A percentile compares a stretch with the other conserved stretches of the same genome.
These are phyloP conservation scores for Hyles euphorbiae DNA, from an alignment of 1,140 invertebrate genomes.

Conservation along the genomic window DNA sequence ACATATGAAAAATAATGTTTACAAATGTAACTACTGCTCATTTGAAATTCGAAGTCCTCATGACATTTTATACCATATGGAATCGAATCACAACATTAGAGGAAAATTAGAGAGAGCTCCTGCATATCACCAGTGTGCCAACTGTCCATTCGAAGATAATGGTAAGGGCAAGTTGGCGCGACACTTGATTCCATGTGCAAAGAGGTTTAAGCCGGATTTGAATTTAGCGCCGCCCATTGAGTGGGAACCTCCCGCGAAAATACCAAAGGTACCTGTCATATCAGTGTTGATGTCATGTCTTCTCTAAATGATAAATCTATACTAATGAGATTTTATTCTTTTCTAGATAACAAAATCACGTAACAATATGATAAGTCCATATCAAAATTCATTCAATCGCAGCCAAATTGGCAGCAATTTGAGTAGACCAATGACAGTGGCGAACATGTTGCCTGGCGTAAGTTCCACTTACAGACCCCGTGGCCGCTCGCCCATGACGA, in stretches of 20 bases:
- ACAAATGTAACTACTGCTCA: slow-evolving; percentile 91
- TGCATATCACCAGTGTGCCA: slow-evolving; percentile 93
- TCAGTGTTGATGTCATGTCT: background rate
- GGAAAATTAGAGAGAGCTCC: slow-evolving; percentile 89
- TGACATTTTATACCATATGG: slow-evolving; percentile 94
- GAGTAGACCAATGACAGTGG: slow-evolving; percentile 16
- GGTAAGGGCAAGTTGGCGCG: slow-evolving; percentile 94
- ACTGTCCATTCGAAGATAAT: slow-evolving; percentile 96
- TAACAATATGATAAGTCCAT: slow-evolving; percentile 50
- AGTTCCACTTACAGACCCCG: slow-evolving; percentile 29
- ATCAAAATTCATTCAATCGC: slow-evolving; percentile 45
- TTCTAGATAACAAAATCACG: slow-evolving; percentile 73
- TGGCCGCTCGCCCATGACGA: slow-evolving; percentile 33
- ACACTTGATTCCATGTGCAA: slow-evolving; percentile 91
- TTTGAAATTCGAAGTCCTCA: slow-evolving; percentile 89
- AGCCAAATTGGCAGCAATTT: slow-evolving; percentile 30
- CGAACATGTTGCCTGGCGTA: slow-evolving; percentile 16
- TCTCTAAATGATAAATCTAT: slow-evolving; percentile 4
- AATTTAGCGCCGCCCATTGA: slow-evolving; percentile 90
- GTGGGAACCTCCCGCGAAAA: slow-evolving; percentile 95
- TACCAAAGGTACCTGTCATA: slow-evolving; percentile 79
- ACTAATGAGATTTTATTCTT: slow-evolving; percentile 9
- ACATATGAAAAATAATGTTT: slow-evolving; percentile 91
- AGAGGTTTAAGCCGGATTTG: slow-evolving; percentile 91
- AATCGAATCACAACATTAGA: slow-evolving; percentile 89